A percentile compares a stretch with the other conserved stretches of the same genome.
phyloP scores from a whole-genome alignment of 2,888 invertebrate genomes.

The Fragum whitleyi region DNA sequence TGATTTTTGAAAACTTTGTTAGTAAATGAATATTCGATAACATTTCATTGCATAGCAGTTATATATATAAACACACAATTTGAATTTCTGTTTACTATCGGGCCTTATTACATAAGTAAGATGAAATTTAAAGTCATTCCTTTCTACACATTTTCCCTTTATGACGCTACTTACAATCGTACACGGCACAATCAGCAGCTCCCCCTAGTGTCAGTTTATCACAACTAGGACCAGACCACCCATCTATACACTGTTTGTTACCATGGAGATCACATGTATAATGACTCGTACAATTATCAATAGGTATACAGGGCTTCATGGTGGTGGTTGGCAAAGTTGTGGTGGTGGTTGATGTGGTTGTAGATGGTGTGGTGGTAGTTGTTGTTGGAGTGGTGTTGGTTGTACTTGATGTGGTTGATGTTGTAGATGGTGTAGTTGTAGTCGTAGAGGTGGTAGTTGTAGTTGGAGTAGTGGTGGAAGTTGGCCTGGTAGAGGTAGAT shows the following conservation, averaged over 20 bases:
- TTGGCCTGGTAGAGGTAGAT: slow-evolving; percentile 43
- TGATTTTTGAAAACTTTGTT: too few relatives aligned
- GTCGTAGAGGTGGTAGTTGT: slow-evolving; percentile 4
- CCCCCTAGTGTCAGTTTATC: slow-evolving; percentile 86
- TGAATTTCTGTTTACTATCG: too few relatives aligned
- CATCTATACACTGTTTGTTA: slow-evolving; percentile 95
- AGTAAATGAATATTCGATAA: too few relatives aligned
- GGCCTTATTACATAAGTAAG: too few relatives aligned
- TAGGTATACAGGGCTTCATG: slow-evolving; percentile 40
- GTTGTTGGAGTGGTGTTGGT: slow-evolving; percentile 12
- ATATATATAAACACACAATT: too few relatives aligned
- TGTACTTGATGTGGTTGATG: slow-evolving; percentile 5
- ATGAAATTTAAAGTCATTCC: too few relatives aligned
- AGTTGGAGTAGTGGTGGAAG: slow-evolving; percentile 37
- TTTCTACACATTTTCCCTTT: too few relatives aligned
- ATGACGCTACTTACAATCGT: slow-evolving; percentile 59
- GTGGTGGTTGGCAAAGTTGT: slow-evolving; percentile 54
- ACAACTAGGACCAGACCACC: slow-evolving; percentile 97
- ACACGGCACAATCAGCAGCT: slow-evolving; percentile 65
- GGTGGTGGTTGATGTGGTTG: slow-evolving; percentile 36
- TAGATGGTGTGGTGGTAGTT: slow-evolving; percentile 38
- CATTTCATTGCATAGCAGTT: too few relatives aligned
- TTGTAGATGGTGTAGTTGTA: slow-evolving; percentile 9
- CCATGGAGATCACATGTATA: slow-evolving; percentile 95
- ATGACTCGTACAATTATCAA: slow-evolving; percentile 88